phyloP scores from a whole-genome alignment of 1,140 invertebrate genomes.

The Drosophila yakuba region DNA sequence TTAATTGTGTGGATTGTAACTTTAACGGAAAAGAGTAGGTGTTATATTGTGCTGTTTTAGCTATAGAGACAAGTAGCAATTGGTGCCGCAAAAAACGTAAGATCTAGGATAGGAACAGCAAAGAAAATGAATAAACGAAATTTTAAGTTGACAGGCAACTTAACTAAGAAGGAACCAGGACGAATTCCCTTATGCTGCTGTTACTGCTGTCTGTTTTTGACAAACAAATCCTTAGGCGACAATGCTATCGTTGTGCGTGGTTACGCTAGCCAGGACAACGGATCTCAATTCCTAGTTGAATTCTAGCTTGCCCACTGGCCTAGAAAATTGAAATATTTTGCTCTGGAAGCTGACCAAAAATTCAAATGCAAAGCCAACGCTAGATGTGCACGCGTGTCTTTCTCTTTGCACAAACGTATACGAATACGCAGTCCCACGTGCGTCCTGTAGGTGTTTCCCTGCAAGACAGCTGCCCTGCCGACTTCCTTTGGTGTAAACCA shows the following conservation, averaged over 20 bases:
- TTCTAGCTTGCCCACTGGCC: slow-evolving; percentile 62
- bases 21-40: too few species aligned
- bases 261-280: slow-evolving; percentile 77
- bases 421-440: slow-evolving; percentile 43
- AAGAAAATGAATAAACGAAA: slow-evolving; percentile 69
- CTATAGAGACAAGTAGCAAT: not conserved
- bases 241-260: slow-evolving; percentile 74
- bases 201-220: slow-evolving; percentile 73
- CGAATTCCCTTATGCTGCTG: slow-evolving; percentile 33
- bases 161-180: slow-evolving; percentile 34
- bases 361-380: slow-evolving; percentile 19
- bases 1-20: not conserved
- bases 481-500: slow-evolving; percentile 74
- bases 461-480: slow-evolving; percentile 63
- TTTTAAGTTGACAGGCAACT: slow-evolving; percentile 62
- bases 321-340: slow-evolving; percentile 82
- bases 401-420: slow-evolving; percentile 23
- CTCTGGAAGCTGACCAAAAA: slow-evolving; percentile 29
- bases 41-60: not conserved
- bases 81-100: not conserved
- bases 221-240: slow-evolving; percentile 77
- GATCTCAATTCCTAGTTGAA: slow-evolving; percentile 48
- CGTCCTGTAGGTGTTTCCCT: slow-evolving; percentile 76
- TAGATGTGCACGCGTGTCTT: slow-evolving; percentile 57
- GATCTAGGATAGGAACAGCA: slow-evolving; percentile 17